Evolutionary conservation across 2,797 vertebrate genomes (phyloP).

Genomic region (Oryzias dopingdopingensis): DNA sequence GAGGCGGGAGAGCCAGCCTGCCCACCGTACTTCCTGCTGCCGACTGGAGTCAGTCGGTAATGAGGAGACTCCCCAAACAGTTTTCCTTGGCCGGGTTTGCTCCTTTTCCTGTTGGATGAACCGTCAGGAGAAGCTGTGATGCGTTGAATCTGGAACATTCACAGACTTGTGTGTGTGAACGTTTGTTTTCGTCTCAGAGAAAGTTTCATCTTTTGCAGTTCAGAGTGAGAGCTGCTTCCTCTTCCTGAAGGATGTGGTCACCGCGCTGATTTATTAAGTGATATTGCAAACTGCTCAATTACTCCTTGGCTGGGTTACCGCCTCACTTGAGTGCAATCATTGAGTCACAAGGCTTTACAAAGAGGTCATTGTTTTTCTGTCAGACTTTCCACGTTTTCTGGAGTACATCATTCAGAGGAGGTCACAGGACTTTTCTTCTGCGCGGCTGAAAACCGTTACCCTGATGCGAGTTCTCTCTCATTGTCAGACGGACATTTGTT

Average conservation of each 20-base stretch:
- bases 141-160: slow-evolving; percentile 44
- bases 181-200: not conserved
- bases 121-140: slow-evolving; percentile 27
- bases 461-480: slow-evolving; percentile 23
- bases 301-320: slow-evolving; percentile 17
- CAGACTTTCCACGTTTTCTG: slow-evolving; percentile 30
- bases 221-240: no score
- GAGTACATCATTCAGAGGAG: slow-evolving; percentile 23
- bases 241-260: slow-evolving; percentile 9
- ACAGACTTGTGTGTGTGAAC: not conserved
- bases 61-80: slow-evolving; percentile 43
- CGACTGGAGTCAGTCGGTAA: slow-evolving; percentile 32
- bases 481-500: slow-evolving; percentile 56
- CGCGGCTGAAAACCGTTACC: slow-evolving; percentile 33
- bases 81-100: slow-evolving; percentile 49
- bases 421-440: slow-evolving; percentile 14
- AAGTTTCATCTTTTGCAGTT: no score
- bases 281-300: slow-evolving; percentile 50
- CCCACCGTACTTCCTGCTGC: slow-evolving; percentile 23
- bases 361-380: slow-evolving; percentile 46
- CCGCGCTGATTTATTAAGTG: slow-evolving; percentile 27
- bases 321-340: slow-evolving; percentile 13
- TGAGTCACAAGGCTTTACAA: slow-evolving; percentile 38
- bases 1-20: slow-evolving; percentile 32
- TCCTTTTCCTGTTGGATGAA: slow-evolving; percentile 25